These are phyloP conservation scores for Siniperca undulata DNA, from an alignment of 2,797 vertebrate genomes.

Conservation along the genomic window DNA sequence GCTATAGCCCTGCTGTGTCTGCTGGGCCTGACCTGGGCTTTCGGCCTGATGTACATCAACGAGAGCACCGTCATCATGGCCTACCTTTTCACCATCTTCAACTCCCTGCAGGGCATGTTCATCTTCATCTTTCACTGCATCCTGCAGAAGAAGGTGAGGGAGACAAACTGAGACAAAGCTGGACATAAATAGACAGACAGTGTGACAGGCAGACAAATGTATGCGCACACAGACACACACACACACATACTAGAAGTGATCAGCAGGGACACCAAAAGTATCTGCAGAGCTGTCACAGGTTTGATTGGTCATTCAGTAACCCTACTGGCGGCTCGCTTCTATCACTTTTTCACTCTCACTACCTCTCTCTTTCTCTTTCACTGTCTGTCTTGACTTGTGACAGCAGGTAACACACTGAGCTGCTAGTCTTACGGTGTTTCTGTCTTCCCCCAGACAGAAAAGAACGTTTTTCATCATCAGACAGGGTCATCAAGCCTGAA, in stretches of 20 bases:
- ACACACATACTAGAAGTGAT: conserved; percentile 18
- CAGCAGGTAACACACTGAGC: conserved; percentile 52
- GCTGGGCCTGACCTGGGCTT: conserved; percentile 97
- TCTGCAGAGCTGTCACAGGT: conserved; percentile 54
- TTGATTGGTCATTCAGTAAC: conserved; percentile 60
- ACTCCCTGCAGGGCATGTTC: conserved; percentile 99
- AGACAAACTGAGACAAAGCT: conserved; percentile 55
- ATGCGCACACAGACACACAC: background rate
- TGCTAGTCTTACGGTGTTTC: conserved; percentile 21
- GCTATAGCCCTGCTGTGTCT: conserved; percentile 97
- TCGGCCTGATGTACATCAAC: conserved; percentile 97
- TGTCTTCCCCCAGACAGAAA: conserved; percentile 3
- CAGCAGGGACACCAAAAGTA: conserved; percentile 51
- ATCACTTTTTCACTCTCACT: conserved; percentile 22
- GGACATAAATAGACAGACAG: conserved; percentile 38
- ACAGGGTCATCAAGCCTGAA: conserved; percentile 18
- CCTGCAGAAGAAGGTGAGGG: conserved; percentile 96
- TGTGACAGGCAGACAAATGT: conserved; percentile 41
- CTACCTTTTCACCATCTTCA: conserved; percentile 99
- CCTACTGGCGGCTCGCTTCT: conserved; percentile 38
- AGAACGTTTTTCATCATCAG: conserved; percentile 24
- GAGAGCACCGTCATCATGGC: conserved; percentile 98
- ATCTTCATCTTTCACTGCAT: conserved; percentile 99
- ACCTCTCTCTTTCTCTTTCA: background rate
- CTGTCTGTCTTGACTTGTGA: conserved; percentile 28